Evolutionary conservation across 2,797 vertebrate genomes (phyloP).

Genomic region (Morelia viridis): DNA sequence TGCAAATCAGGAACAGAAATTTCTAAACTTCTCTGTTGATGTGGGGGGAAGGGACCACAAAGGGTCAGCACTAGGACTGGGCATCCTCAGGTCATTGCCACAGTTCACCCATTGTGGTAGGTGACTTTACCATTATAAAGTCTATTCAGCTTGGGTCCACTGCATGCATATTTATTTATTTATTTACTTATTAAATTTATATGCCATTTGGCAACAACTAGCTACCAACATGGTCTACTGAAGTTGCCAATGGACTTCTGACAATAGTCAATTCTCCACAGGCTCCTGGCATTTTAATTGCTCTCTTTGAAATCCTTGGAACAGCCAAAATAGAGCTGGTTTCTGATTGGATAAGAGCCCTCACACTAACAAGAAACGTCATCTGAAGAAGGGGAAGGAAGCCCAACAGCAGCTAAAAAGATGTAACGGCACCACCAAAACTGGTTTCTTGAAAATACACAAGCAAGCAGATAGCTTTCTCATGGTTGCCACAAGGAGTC

Average conservation of each 20-base stretch:
- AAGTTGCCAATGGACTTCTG: background rate
- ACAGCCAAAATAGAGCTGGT: background rate
- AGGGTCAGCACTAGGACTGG: background rate
- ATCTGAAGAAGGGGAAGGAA: background rate
- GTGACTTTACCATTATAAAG: background rate
- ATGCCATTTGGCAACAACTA: background rate
- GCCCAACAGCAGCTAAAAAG: background rate
- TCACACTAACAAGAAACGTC: background rate
- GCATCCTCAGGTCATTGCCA: background rate
- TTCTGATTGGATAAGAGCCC: background rate
- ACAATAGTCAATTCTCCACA: background rate
- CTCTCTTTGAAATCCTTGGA: background rate
- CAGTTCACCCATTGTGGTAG: background rate
- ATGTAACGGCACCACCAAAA: background rate
- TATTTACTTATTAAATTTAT: no score
- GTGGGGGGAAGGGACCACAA: background rate
- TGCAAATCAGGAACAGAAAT: background rate
- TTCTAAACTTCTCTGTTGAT: background rate
- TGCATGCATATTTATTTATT: no score
- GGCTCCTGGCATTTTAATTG: background rate
- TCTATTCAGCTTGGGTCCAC: background rate
- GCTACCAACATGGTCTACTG: background rate
- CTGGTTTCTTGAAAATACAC: background rate
- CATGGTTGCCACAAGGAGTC: background rate
- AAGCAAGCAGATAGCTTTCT: background rate